Base-by-base conservation (phyloP, 2,888 invertebrate species). In the Rutpela maculata region DNA sequence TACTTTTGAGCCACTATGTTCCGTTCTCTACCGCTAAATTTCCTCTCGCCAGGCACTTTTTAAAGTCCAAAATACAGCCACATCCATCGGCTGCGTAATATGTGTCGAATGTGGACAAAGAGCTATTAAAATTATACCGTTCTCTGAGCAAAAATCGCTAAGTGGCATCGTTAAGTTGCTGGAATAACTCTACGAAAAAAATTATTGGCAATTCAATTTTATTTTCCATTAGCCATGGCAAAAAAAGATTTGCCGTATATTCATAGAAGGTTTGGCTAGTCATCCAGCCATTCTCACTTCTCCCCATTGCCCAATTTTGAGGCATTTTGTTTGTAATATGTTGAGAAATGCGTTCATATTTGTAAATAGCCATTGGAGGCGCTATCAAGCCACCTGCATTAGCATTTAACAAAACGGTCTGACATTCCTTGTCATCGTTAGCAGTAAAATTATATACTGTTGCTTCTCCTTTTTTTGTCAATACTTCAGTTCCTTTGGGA, bases 231-330 rank as follows among this genome's bases (percentile, higher is more conserved):
- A 76, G 35, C 77, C 75, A 77, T 15, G 72, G 79, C 79, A 85
- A 78, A 79, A 88, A 87, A 56, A 87, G 78, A 73, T 88, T 88
- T 1, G 85, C 78, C 5, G 88, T 79, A 76, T 87, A 88, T 78
- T 88, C 87, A 80, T 62, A 88, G 81, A 88, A 88, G 0, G 87
- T 86, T 38, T 79, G 81, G 2, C 81, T 77, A 35, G 82, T 84
- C 87, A 88, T 89, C 87, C 85, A 88, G 1, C 87, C 88, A 63
- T 71, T 75, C 17, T 86, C 84, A 69, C 63, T 63, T 77, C 70
- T 77, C 56, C 78, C 78, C 55, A 78, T 76, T 70, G 62, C 69
- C 65, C 68, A 75, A 72, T 65, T 69, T 56, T 67, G 55, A 70
- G 77, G 69, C 26, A 74, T 65, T n/a, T 59, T 63, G 26, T 67